Evolutionary conservation across 92 coral and sea anemone genomes (phyloP), one percentile per base, ranked within the genome.

Genomic region (Palythoa grandis): DNA sequence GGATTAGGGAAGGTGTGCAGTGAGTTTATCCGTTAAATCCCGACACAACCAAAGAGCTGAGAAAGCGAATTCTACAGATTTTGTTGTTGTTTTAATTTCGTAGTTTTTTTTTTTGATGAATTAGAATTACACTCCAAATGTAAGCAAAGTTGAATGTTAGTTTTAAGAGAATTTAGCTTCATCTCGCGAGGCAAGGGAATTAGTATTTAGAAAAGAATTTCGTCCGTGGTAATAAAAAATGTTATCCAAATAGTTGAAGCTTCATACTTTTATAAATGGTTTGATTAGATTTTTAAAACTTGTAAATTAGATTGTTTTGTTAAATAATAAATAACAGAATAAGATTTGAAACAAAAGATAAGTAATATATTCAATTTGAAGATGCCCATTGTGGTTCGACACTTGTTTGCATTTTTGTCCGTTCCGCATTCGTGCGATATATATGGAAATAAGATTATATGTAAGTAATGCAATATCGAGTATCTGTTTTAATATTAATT

Each of bases 231-330:
- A 43, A 4, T 73, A 12, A 43, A 43, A 74, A 43, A 43, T 71
- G 69, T 37, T 77, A n/a, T 23, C 13, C 48, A 56, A 53, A 24
- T n/a, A 16, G 38, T 79, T 40, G 72, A 40, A 79, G 47, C 40
- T 60, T 61, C 29, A 78, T 43, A 43, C 52, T 24, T 71, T 38
- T 71, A 58, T 15, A n/a, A 58, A 58, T 58, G 65, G 65, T 58
- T 58, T 16, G 20, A 15, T 58, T 58, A 58, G 20, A 58, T 16
- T 58, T 67, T 15, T 29, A 29, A 67, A 22, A 9, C 29, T 67
- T 67, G 72, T 67, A 67, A 29, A 47, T 75, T 22, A 79, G 58
- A 60, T 79, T 40, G 72, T 79, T 79, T 61, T 79, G 84, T 79
- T 79, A 40, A 77, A 54, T 77, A 43, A 13, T 79, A 79, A 39